These are phyloP conservation scores for Campylomormyrus numenius DNA, from an alignment of 2,113 vertebrate genomes.

Conservation along the genomic window DNA sequence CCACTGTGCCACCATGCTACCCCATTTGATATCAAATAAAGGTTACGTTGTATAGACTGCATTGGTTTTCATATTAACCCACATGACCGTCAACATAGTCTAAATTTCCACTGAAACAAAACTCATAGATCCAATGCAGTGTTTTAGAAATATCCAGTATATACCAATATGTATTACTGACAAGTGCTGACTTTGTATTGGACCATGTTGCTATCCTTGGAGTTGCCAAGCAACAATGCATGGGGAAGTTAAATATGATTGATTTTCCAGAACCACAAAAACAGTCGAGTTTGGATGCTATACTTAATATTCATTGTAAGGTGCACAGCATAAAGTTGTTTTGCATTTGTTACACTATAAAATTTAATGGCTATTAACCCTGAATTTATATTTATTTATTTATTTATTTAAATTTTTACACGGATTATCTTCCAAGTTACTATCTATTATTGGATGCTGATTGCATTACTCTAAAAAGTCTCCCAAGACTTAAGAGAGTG, in stretches of 20 bases:
- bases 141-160: not conserved
- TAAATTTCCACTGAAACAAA: not conserved
- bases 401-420: not conserved
- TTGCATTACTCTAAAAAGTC: not conserved
- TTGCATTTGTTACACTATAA: not conserved
- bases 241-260: conserved; percentile 46
- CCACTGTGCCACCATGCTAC: not conserved
- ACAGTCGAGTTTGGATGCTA: not conserved
- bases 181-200: conserved; percentile 46
- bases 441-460: not conserved
- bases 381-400: not conserved
- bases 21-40: not conserved
- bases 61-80: not conserved
- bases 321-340: not conserved
- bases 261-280: conserved; percentile 8
- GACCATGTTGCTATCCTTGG: conserved; percentile 41
- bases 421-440: not conserved
- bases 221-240: conserved; percentile 60
- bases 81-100: not conserved
- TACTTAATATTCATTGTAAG: not conserved
- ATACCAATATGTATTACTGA: not conserved
- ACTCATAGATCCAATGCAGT: not conserved
- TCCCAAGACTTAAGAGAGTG: no score
- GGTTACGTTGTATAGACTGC: not conserved
- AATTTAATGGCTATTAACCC: not conserved